Conservation (phyloP, 2,888 invertebrate genomes). For the Hirudinaria manillensis region DNA sequence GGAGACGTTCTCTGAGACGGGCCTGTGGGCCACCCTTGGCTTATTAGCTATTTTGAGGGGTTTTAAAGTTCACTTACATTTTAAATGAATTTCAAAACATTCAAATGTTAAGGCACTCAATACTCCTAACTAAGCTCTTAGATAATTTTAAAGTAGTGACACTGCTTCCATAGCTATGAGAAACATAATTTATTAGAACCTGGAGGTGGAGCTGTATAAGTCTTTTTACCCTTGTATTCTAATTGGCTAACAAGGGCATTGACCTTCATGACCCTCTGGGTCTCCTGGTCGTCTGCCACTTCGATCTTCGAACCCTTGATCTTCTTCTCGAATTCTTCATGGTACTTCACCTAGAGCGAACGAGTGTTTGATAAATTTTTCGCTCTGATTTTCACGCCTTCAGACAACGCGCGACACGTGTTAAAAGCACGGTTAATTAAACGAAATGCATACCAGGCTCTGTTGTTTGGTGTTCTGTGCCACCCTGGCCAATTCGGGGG, state of each 20-base stretch:
- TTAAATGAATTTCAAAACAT: too few species aligned
- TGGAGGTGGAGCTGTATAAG: background rate
- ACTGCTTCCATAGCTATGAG: too few species aligned
- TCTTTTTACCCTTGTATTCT: constrained; percentile 31
- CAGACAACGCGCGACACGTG: background rate
- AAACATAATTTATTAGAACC: background rate
- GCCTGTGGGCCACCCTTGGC: constrained; percentile 12
- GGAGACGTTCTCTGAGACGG: background rate
- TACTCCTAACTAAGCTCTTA: too few species aligned
- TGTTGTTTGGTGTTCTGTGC: constrained; percentile 96
- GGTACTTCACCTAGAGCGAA: constrained; percentile 72
- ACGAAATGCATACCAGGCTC: constrained; percentile 65
- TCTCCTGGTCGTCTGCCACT: constrained; percentile 86
- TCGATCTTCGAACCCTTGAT: constrained; percentile 48
- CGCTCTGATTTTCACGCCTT: background rate
- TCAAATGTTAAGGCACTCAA: too few species aligned
- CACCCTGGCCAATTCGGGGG: constrained; percentile 89
- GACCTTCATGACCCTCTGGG: constrained; percentile 62
- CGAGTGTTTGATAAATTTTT: background rate
- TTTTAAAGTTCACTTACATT: too few species aligned
- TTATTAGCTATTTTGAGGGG: background rate
- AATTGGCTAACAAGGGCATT: constrained; percentile 32
- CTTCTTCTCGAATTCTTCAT: constrained; percentile 67
- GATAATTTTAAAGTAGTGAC: too few species aligned
- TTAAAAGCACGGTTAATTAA: too few species aligned